Base-by-base conservation (phyloP, 2,113 vertebrate genomes). In the Euleptes europaea region DNA sequence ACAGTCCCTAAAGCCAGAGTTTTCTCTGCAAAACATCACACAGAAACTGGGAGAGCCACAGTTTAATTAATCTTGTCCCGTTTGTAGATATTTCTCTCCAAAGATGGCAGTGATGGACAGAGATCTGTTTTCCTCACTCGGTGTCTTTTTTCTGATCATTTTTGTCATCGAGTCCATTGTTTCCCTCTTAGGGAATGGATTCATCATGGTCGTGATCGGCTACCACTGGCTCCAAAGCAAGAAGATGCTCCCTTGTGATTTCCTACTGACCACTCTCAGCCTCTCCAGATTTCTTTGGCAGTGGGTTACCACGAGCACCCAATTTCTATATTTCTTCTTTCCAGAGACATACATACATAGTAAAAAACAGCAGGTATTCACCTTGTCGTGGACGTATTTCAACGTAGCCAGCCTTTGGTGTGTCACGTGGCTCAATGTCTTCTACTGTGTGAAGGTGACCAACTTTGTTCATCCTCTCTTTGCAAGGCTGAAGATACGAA, bases 401-500 rank as follows among this genome's bases (percentile, higher is more conserved):
- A 88, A 12, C 17, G 44, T 19, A 0, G 26, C 77, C 4, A 49
- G n/a, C n/a, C n/a, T n/a, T n/a, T n/a, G n/a, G n/a, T n/a, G n/a
- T n/a, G n/a, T n/a, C n/a, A n/a, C n/a, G n/a, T n/a, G n/a, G n/a
- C n/a, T n/a, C 40, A 86, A 80, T 1, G 1, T 79, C 57, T 90
- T 92, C 84, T 91, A 77, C 76, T 88, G 89, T 31, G 80, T 69
- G 51, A 90, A 89, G 79, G 87, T 85, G 44, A 60, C 88, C 3
- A 73, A 63, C 66, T 91, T 90, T 82, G 74, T 88, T 35, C 78
- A 90, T 15, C 42, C 40, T 1, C 2, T 77, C 33, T 66, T 92
- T 65, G 13, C 86, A 23, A 88, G 88, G 88, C 40, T 90, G 21
- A 90, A 89, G 74, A 54, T 51, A 82, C 87, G 88, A 78, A 57